Base-by-base conservation (phyloP, 2,888 invertebrate genomes). In the Aethes cnicana region DNA sequence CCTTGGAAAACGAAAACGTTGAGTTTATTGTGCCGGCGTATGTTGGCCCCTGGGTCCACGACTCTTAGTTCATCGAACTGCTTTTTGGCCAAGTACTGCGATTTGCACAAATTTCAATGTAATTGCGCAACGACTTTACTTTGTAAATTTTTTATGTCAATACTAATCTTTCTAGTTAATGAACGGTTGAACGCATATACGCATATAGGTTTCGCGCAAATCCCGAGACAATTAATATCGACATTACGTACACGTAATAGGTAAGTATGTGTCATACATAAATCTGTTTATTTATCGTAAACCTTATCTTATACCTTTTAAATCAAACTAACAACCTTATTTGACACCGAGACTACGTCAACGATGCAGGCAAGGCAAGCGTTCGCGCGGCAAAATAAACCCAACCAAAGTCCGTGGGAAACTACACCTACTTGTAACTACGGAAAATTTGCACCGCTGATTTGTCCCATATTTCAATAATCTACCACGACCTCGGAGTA, bases 1-100 rank as follows among this genome's bases (percentile, higher is more conserved):
- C 72, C 73, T 71, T 73, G 74, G 56, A 65, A 59, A 61, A 63
- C 62, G 69, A 72, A 71, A 71, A 66, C 64, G 77, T 69, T 43
- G 50, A 30, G 50, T 43, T 36, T 50, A 43, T 36, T 50, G 50
- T 36, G 43, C 50, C 50, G 49, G n/a, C 32, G 30, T 16, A 9
- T 9, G 25, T 25, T 39, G 12, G 21, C 47, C 30, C n/a, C 23
- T 57, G 74, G 77, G 71, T 79, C 71, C 65, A 66, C 69, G 77
- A 75, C 74, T 72, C 57, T 56, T 56, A 50, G 67, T 63, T 68
- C 61, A 62, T 56, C 56, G 62, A 57, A 57, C 56, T 46, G 53
- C 36, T 43, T 44, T n/a, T 50, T 32, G 37, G 36, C 5, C 50
- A 44, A 36, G 43, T 50, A 43, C 33, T 30, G 43, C 28, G 36